Conservation (phyloP, 2,797 vertebrate species). For the Ciconia nigra region DNA sequence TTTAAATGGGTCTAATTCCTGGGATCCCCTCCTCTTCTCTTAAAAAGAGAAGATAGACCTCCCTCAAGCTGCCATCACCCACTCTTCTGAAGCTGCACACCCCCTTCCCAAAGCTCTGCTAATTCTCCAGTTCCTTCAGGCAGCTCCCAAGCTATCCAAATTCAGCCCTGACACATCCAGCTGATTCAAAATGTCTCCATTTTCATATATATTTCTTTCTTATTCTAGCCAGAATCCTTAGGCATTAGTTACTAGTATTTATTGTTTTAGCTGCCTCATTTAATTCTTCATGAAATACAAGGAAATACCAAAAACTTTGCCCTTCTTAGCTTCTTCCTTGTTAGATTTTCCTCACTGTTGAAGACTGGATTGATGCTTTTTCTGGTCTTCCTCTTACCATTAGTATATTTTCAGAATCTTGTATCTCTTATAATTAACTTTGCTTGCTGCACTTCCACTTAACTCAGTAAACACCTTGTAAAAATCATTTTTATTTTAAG, state of each 20-base stretch:
- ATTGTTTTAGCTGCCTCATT: not conserved
- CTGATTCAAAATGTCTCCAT: not conserved
- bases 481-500: slow-evolving; percentile 54
- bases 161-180: not conserved
- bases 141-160: not conserved
- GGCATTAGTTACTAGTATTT: not conserved
- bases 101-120: not conserved
- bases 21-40: not conserved
- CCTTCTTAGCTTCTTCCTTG: not conserved
- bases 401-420: not conserved
- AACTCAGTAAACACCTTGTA: slow-evolving; percentile 21
- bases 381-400: not conserved
- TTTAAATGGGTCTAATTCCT: not conserved
- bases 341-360: not conserved
- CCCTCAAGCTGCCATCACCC: not conserved
- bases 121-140: not conserved
- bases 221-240: not conserved
- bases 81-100: not conserved
- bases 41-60: not conserved
- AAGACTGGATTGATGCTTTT: not conserved
- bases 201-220: not conserved
- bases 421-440: slow-evolving; percentile 10
- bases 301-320: not conserved
- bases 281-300: not conserved
- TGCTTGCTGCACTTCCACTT: not conserved